Evolutionary conservation across 2,888 invertebrate genomes (phyloP), one percentile per base, ranked within the genome.

Genomic region (Tribolium freemani): DNA sequence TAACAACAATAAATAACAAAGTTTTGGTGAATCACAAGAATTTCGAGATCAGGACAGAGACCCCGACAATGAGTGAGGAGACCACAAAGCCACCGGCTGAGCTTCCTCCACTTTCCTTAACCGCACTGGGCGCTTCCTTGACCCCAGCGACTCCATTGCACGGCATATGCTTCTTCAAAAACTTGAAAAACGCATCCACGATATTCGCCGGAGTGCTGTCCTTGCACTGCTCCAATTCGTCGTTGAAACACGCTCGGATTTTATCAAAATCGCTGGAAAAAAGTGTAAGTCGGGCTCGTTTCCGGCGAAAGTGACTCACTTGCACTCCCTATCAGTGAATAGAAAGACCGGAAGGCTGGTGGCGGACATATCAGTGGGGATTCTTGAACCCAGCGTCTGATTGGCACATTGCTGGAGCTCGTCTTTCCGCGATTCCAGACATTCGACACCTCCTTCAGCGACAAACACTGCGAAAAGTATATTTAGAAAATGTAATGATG

Each of bases 161-260:
- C 0, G 91, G 91, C 0, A 92, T 90, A 45, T 90, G 90, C 80
- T 91, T 92, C 78, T 90, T 90, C 1, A 94, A 88, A 82, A 90
- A 94, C 75, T 89, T 90, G 82, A 94, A 91, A 66, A 94, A 88
- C 0, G 94, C 91, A 72, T 94, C 93, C 0, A 92, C 90, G 81
- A 95, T 91, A 85, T 95, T 94, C 38, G 91, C 91, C 0, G 94
- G 93, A 0, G 94, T 94, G 1, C 93, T 92, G 54, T 93, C 92
- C 0, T 85, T 80, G 79, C 95, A 95, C 1, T 86, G 87, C 79
- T 92, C 93, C 68, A 93, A 80, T 1, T 89, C 89, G 0, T 79
- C 83, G 21, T 92, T 92, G 0, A 91, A 81, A 78, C 93, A 93
- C 0, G 78, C 66, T 66, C 90, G 87, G 13, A 92, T 78, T 46